Percentiles rank a stretch among this genome's conserved stretches.
These are phyloP conservation scores for Drosophila helvetica DNA, from an alignment of 2,888 invertebrate species.

Conservation along the genomic window DNA sequence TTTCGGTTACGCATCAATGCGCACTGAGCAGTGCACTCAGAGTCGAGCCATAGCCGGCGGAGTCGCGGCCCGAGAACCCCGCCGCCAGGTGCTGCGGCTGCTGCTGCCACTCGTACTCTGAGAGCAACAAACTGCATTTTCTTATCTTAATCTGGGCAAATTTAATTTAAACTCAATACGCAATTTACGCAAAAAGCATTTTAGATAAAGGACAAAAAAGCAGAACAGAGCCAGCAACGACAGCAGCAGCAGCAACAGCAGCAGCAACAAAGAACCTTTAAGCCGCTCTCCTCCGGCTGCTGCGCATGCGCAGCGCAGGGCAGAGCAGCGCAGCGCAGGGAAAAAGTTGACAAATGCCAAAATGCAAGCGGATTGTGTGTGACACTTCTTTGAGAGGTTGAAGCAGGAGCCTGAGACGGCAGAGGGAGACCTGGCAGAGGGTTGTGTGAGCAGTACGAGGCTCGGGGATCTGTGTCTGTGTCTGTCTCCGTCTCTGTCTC, in stretches of 20 bases:
- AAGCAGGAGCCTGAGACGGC: conserved; percentile 3
- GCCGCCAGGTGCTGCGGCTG: conserved; percentile 35
- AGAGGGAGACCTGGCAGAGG: conserved; percentile 7
- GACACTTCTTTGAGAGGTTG: conserved; percentile 67
- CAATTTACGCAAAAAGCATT: conserved; percentile 81
- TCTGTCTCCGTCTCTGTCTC: conserved; percentile 1
- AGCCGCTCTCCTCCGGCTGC: conserved; percentile 45
- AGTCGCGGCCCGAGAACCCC: conserved; percentile 12
- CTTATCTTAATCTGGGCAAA: conserved; percentile 81
- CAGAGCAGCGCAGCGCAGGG: conserved; percentile 16
- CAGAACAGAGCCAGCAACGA: conserved; percentile 25
- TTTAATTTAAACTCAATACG: conserved; percentile 80
- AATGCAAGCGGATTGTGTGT: conserved; percentile 78
- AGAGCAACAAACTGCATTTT: conserved; percentile 62
- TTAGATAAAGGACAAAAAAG: conserved; percentile 72
- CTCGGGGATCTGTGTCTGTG: conserved; percentile 6
- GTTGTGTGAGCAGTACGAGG: conserved; percentile 2
- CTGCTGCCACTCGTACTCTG: conserved; percentile 13
- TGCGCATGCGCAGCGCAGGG: conserved; percentile 72
- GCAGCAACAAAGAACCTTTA: conserved; percentile 27
- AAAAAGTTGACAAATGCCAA: conserved; percentile 79
- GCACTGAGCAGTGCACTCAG: conserved; percentile 9
- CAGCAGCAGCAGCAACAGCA: conserved; percentile 14
- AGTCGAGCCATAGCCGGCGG: not conserved
- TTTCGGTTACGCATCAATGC: conserved; percentile 69